Conservation (phyloP, 2,113 vertebrate genomes). For the Uria aalge region DNA sequence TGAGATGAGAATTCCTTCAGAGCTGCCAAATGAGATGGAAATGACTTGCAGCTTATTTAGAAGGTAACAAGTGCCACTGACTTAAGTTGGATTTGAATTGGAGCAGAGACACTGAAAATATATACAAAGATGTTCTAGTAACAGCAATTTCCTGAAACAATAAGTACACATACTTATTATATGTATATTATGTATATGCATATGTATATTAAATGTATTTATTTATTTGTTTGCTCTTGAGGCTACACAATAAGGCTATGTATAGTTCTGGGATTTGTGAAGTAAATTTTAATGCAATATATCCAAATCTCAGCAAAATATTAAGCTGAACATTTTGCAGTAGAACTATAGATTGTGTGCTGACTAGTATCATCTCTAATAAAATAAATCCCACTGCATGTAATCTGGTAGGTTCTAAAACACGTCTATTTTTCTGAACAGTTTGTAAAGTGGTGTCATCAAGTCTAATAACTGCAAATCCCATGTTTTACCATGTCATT, state of each 20-base stretch:
- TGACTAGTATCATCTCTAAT: neutral
- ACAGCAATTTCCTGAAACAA: neutral
- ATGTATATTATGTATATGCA: neutral
- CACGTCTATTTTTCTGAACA: neutral
- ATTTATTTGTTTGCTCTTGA: neutral
- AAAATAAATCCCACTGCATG: neutral
- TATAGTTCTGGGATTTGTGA: neutral
- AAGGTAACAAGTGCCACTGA: neutral
- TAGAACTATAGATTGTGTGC: neutral
- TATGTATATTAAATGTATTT: neutral
- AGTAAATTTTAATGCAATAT: neutral
- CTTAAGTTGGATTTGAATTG: neutral
- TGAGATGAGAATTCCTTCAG: neutral
- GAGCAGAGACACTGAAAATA: neutral
- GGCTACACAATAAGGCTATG: neutral
- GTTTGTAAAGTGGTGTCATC: neutral
- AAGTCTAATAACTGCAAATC: neutral
- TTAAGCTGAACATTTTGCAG: neutral
- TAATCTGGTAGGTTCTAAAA: neutral
- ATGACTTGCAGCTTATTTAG: neutral
- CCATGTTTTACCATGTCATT: neutral
- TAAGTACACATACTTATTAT: accelerated
- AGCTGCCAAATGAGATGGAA: neutral
- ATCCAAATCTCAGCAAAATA: neutral
- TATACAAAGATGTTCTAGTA: neutral